phyloP scores from a whole-genome alignment of 2,797 vertebrate genomes.

The Cyclopterus lumpus region DNA sequence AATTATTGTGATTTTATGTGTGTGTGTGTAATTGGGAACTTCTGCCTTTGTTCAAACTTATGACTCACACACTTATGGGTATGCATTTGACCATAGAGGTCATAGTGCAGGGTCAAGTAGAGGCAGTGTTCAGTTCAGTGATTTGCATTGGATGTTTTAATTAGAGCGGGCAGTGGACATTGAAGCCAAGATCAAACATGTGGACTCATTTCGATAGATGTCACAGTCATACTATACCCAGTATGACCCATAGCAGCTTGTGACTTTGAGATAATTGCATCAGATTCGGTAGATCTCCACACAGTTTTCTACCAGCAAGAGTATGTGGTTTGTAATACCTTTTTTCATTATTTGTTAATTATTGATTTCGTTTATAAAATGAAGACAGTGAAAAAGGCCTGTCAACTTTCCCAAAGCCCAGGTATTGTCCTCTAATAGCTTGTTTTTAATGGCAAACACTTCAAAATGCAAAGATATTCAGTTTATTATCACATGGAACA shows the following conservation, averaged over 20 bases:
- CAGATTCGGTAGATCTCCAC: neutral
- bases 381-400: neutral
- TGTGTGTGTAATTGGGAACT: neutral
- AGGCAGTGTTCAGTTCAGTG: constrained; percentile 12
- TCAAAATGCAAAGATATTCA: neutral
- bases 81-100: constrained; percentile 15
- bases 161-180: neutral
- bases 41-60: neutral
- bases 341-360: neutral
- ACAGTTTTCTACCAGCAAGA: neutral
- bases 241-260: neutral
- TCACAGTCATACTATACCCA: neutral
- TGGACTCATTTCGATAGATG: constrained; percentile 2
- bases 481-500: neutral
- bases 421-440: neutral
- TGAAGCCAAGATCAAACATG: constrained; percentile 8
- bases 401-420: neutral
- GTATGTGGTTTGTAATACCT: neutral
- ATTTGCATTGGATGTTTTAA: neutral
- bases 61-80: neutral
- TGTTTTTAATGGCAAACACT: neutral
- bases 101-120: constrained; percentile 22
- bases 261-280: neutral
- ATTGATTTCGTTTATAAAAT: neutral
- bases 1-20: neutral